Base-by-base conservation (phyloP, 2,797 vertebrate species). In the Gorsachius magnificus region DNA sequence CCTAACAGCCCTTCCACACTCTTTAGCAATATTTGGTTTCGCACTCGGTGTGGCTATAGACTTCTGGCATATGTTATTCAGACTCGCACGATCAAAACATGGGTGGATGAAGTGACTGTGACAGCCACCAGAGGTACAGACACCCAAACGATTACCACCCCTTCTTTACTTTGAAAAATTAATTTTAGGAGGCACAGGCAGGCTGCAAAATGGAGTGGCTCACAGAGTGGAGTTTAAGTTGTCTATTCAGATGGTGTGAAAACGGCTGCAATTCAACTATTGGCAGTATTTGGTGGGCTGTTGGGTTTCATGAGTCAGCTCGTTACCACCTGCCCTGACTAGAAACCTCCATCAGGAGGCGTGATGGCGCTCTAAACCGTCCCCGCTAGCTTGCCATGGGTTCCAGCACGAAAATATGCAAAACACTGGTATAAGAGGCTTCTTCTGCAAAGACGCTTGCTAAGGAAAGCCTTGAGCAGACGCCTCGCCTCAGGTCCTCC, bases 121-220 rank as follows among this genome's bases (percentile, higher is more conserved):
- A 4, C 12, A 36, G 53, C 6, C 72, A 38, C 33, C 51, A 46
- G 3, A 18, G 21, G 8, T 6, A 46, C 1, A 9, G 46, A 10
- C 0, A 65, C 50, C 14, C 2, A 0, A 28, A 3, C 3, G 14
- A 22, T 2, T 4, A 22, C 19, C 17, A 12, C 3, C 1, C 13
- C 4, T 45, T 33, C 24, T 2, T 1, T 13, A 18, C 74, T 53
- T 3, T 1, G n/a, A 9, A 9, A 53, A 17, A 19, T 4, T 3
- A 15, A 10, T 17, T 72, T 13, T 1, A 4, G 36, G 54, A 38
- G 48, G 66, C 29, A 25, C 35, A 4, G 31, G 12, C 50, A 35
- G 36, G 60, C 35, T 8, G 57, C 0, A 1, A 13, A 31, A 10
- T 0, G 11, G 4, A 15, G 60, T 0, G 1, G 56, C 54, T 76